Evolutionary conservation across 2,888 invertebrate species (phyloP).

Genomic region (Stictocephala bisonia): DNA sequence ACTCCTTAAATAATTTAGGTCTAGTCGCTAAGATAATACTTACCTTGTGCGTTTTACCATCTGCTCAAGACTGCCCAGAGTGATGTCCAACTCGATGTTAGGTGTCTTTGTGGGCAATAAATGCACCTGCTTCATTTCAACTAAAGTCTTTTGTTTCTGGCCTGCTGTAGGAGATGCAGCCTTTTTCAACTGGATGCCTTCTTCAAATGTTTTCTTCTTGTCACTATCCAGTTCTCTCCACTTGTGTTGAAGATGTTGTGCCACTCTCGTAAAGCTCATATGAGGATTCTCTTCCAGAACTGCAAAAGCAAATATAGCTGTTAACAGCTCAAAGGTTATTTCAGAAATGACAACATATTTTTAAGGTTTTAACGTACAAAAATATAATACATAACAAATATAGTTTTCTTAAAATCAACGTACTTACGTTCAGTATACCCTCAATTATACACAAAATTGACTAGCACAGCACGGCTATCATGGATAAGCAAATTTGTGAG

Average conservation of each 20-base stretch:
- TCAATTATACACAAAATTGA: no score
- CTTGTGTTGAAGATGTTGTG: slow-evolving; percentile 62
- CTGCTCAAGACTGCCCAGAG: slow-evolving; percentile 24
- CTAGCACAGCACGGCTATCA: no score
- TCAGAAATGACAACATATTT: neutral
- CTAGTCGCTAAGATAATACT: no score
- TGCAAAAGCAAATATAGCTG: slow-evolving; percentile 50
- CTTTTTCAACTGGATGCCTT: slow-evolving; percentile 44
- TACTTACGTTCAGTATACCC: no score
- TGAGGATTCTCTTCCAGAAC: slow-evolving; percentile 56
- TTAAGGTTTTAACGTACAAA: no score
- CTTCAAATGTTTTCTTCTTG: slow-evolving; percentile 63
- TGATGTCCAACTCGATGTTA: slow-evolving; percentile 44
- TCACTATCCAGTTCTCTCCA: slow-evolving; percentile 64
- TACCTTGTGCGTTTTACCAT: slow-evolving; percentile 40
- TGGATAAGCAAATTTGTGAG: no score
- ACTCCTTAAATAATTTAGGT: no score
- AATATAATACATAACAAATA: no score
- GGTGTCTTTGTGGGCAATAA: slow-evolving; percentile 33
- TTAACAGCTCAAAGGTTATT: neutral
- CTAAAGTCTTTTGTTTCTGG: slow-evolving; percentile 29
- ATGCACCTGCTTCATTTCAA: no score
- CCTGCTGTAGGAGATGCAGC: slow-evolving; percentile 58
- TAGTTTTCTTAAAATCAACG: no score
- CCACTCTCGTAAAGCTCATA: slow-evolving; percentile 63